A percentile compares a stretch with the other conserved stretches of the same genome.
phyloP scores from a whole-genome alignment of 2,113 vertebrate genomes.

The Carassius auratus region DNA sequence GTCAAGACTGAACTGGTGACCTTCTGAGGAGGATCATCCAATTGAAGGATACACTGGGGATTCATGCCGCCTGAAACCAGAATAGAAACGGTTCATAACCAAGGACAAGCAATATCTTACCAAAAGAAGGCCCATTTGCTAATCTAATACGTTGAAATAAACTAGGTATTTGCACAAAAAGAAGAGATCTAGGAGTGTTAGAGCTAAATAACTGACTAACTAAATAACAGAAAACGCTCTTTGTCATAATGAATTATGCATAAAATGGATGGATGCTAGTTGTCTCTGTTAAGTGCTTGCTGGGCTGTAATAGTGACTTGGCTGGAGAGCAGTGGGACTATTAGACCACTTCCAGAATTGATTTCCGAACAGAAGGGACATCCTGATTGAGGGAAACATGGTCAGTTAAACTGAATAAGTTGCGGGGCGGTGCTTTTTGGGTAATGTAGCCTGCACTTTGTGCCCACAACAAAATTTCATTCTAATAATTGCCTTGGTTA shows the following conservation, averaged over 20 bases:
- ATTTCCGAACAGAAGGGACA: slow-evolving; percentile 34
- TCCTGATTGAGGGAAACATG: slow-evolving; percentile 31
- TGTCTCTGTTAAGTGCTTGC: slow-evolving; percentile 9
- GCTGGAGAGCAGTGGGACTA: slow-evolving; percentile 26
- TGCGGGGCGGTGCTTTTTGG: neutral
- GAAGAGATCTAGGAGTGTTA: neutral
- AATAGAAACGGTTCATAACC: slow-evolving; percentile 38
- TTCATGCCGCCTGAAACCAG: slow-evolving; percentile 73
- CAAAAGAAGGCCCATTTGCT: neutral
- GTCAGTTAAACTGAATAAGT: neutral
- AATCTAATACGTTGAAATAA: neutral
- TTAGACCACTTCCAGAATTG: slow-evolving; percentile 30
- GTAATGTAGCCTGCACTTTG: slow-evolving; percentile 1
- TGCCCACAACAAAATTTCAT: slow-evolving; percentile 39
- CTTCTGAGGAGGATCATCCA: slow-evolving; percentile 89
- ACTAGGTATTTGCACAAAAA: neutral
- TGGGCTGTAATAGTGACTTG: slow-evolving; percentile 23
- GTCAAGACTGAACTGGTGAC: slow-evolving; percentile 78
- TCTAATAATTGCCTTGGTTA: slow-evolving; percentile 29
- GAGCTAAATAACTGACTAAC: slow-evolving; percentile 3
- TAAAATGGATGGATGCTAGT: slow-evolving; percentile 27
- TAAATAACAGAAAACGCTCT: neutral
- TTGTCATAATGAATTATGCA: slow-evolving; percentile 54
- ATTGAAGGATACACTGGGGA: slow-evolving; percentile 77
- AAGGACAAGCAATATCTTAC: neutral